These are phyloP conservation scores for Rhizomys pruinosus DNA, from an alignment of 2,113 vertebrate genomes.

Conservation along the genomic window DNA sequence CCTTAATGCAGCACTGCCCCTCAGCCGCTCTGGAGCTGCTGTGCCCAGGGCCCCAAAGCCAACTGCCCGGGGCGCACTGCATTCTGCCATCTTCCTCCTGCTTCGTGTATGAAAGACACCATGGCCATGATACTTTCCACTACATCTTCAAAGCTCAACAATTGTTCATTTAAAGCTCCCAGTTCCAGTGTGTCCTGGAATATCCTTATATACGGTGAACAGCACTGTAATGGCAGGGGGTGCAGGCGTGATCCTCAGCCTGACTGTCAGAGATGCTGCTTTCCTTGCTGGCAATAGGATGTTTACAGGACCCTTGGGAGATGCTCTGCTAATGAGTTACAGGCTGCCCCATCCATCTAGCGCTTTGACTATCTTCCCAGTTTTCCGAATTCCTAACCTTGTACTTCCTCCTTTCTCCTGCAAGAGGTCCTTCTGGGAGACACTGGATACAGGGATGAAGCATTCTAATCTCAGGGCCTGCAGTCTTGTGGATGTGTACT, in stretches of 20 bases:
- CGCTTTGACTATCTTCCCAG: constrained; percentile 85
- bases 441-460: constrained; percentile 85
- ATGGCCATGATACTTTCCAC: not conserved
- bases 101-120: not conserved
- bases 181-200: not conserved
- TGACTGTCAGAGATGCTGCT: not conserved
- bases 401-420: constrained; percentile 86
- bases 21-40: too few relatives aligned
- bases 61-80: too few relatives aligned
- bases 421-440: constrained; percentile 88
- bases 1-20: too few relatives aligned
- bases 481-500: constrained; percentile 81
- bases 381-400: constrained; percentile 88
- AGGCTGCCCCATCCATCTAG: constrained; percentile 78
- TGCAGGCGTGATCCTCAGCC: not conserved
- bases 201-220: not conserved
- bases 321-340: constrained; percentile 86
- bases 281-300: constrained; percentile 70
- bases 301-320: constrained; percentile 82
- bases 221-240: not conserved
- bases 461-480: constrained; percentile 79
- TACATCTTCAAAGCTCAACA: not conserved
- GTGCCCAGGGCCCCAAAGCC: too few relatives aligned
- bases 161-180: not conserved
- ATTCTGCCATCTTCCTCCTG: too few relatives aligned